Evolutionary conservation across 2,113 vertebrate species (phyloP).

Genomic region (Lycocorax pyrrhopterus): DNA sequence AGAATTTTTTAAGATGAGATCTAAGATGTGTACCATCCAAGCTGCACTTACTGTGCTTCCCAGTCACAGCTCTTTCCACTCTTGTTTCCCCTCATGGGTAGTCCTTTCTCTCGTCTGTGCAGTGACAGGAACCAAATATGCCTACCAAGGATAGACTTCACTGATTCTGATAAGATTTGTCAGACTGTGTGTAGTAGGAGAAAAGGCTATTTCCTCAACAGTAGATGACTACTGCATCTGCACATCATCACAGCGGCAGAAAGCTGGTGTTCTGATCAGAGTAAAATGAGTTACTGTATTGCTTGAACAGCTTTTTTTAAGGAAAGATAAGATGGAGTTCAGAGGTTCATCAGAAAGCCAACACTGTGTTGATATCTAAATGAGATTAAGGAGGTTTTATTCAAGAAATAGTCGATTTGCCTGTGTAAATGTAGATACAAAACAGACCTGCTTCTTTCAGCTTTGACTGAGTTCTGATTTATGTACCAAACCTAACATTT

Average conservation of each 20-base stretch:
- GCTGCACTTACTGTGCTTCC: background rate
- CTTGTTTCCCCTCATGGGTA: background rate
- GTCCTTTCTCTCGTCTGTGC: background rate
- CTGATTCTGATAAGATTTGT: slow-evolving; percentile 3
- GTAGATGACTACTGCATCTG: background rate
- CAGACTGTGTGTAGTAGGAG: background rate
- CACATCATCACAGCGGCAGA: background rate
- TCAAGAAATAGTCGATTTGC: background rate
- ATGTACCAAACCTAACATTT: background rate
- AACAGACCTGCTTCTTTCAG: background rate
- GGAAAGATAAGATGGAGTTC: background rate
- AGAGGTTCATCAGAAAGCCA: background rate
- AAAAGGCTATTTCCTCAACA: background rate
- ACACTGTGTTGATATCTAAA: background rate
- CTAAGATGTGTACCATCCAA: background rate
- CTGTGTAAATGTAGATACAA: background rate
- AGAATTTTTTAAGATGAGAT: background rate
- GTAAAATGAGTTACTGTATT: background rate
- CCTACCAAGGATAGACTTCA: background rate
- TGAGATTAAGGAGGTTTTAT: background rate
- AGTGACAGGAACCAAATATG: background rate
- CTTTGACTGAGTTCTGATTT: background rate
- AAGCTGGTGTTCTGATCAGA: background rate
- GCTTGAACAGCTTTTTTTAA: background rate
- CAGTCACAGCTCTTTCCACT: background rate